These are phyloP conservation scores for Sander lucioperca DNA, from an alignment of 2,113 vertebrate species.

Conservation along the genomic window DNA sequence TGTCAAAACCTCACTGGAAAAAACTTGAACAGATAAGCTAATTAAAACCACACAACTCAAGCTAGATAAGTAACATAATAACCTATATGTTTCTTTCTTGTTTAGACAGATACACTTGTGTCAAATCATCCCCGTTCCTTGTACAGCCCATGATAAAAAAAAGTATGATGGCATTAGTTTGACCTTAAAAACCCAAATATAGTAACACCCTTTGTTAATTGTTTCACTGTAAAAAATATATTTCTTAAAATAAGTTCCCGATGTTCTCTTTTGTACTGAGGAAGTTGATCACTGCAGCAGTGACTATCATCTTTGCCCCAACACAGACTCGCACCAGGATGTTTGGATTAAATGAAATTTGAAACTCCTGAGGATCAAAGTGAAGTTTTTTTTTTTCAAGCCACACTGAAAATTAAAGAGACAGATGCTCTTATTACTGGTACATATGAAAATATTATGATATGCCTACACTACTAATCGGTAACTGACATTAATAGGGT, in stretches of 20 bases:
- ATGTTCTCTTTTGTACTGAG: constrained; percentile 44
- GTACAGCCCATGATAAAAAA: constrained; percentile 2
- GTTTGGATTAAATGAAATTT: constrained; percentile 71
- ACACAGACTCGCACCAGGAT: constrained; percentile 53
- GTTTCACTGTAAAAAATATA: constrained; percentile 65
- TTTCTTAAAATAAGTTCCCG: constrained; percentile 66
- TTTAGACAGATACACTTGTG: constrained; percentile 5
- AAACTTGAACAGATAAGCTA: constrained; percentile 19
- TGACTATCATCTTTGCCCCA: constrained; percentile 39
- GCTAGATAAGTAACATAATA: constrained; percentile 28
- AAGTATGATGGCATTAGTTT: constrained; percentile 27
- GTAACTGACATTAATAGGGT: neutral
- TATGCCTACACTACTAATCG: neutral
- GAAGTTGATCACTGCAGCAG: constrained; percentile 48
- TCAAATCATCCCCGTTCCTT: neutral
- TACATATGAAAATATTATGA: constrained; percentile 5
- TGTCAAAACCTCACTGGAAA: constrained; percentile 19
- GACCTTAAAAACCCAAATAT: constrained; percentile 71
- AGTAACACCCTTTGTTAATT: constrained; percentile 71
- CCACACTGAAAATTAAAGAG: neutral
- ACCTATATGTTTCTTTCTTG: constrained; percentile 22
- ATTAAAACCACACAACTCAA: constrained; percentile 24
- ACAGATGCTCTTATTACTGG: neutral
- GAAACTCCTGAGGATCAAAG: constrained; percentile 49
- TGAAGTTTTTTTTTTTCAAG: constrained; percentile 11